Evolutionary conservation across 2,113 vertebrate genomes (phyloP).

Genomic region (Cepphus grylle): DNA sequence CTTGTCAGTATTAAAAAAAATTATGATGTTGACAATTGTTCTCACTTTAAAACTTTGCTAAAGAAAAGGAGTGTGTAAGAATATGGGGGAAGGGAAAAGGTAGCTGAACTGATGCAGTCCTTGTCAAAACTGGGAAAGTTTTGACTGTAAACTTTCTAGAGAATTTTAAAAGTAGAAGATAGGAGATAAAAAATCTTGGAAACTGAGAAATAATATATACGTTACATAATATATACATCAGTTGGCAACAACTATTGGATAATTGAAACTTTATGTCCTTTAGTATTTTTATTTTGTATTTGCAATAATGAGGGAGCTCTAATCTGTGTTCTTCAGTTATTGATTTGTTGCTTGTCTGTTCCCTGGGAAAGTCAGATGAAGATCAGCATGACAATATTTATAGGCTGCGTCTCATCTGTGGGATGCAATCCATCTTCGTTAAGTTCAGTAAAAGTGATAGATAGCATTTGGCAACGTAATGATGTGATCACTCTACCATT

Average conservation of each 20-base stretch:
- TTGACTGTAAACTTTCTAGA: neutral
- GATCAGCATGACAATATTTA: constrained; percentile 80
- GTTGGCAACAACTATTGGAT: neutral
- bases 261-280: neutral
- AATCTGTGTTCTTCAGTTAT: constrained; percentile 65
- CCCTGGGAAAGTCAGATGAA: constrained; percentile 79
- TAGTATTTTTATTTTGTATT: neutral
- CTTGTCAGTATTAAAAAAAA: neutral
- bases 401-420: constrained; percentile 74
- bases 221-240: neutral
- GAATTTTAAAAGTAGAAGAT: neutral
- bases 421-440: constrained; percentile 82
- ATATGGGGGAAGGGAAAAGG: neutral
- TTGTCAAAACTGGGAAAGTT: neutral
- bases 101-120: neutral
- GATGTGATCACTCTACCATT: constrained; percentile 78
- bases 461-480: constrained; percentile 81
- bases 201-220: neutral
- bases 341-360: constrained; percentile 74
- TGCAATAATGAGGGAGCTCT: constrained; percentile 19
- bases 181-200: neutral
- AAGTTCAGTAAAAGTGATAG: constrained; percentile 83
- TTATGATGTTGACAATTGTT: neutral
- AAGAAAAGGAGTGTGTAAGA: neutral
- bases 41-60: neutral